These are phyloP conservation scores for Lagopus muta DNA, from an alignment of 2,113 vertebrate species.

Conservation along the genomic window DNA sequence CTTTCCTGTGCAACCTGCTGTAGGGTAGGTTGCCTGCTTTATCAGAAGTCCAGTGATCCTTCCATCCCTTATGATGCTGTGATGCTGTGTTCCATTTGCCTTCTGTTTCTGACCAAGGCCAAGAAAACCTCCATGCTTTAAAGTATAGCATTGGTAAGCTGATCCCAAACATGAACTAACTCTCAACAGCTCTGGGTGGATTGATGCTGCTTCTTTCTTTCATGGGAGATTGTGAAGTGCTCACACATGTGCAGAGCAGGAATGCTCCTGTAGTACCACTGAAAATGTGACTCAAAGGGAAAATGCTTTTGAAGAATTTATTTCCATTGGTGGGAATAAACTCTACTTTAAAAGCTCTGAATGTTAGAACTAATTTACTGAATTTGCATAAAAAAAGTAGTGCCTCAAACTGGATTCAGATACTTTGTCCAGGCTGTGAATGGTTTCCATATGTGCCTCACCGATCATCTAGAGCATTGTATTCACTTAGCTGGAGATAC, in stretches of 20 bases:
- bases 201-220: not conserved
- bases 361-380: not conserved
- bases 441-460: not conserved
- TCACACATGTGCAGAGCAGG: not conserved
- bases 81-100: not conserved
- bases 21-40: not conserved
- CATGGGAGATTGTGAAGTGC: accelerated
- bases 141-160: not conserved
- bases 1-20: no score
- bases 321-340: not conserved
- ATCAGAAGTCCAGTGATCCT: not conserved
- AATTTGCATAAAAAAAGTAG: not conserved
- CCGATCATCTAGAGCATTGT: not conserved
- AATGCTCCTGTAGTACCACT: not conserved
- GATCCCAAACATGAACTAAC: not conserved
- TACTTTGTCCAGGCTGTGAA: not conserved
- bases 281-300: not conserved
- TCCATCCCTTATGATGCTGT: not conserved
- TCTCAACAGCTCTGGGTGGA: not conserved
- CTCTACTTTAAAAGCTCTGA: not conserved
- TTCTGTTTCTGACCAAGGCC: not conserved
- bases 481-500: not conserved
- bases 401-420: not conserved
- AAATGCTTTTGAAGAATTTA: not conserved
- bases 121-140: not conserved